A percentile compares a stretch with the other conserved stretches of the same genome.
These are phyloP conservation scores for Amitus sp. DNA, from an alignment of 2,888 invertebrate species.

Conservation along the genomic window DNA sequence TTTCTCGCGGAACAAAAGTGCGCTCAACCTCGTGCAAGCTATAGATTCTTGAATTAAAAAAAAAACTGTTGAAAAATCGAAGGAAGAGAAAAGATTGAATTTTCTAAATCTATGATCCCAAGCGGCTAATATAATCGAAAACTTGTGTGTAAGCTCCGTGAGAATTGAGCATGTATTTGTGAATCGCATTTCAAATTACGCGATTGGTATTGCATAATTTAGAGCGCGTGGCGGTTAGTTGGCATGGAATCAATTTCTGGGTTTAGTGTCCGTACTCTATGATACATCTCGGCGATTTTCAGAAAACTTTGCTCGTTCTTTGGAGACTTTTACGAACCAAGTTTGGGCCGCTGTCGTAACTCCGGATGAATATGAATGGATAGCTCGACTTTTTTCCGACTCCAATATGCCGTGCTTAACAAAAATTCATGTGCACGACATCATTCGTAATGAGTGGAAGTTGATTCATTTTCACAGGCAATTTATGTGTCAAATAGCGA, in stretches of 20 bases:
- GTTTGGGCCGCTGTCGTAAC: slow-evolving; percentile 22
- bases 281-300: slow-evolving; percentile 27
- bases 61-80: too few relatives aligned
- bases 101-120: not conserved
- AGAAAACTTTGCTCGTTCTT: slow-evolving; percentile 25
- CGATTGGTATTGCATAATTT: too few relatives aligned
- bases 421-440: slow-evolving; percentile 21
- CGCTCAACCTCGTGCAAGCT: too few relatives aligned
- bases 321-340: slow-evolving; percentile 27
- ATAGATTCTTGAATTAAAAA: too few relatives aligned
- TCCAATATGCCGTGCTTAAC: not conserved
- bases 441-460: slow-evolving; percentile 24
- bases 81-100: not conserved
- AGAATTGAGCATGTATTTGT: not conserved
- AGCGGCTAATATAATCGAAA: not conserved
- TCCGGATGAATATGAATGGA: slow-evolving; percentile 24
- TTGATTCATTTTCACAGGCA: slow-evolving; percentile 53
- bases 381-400: slow-evolving; percentile 20
- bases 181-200: not conserved
- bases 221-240: too few relatives aligned
- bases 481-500: slow-evolving; percentile 61
- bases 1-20: slow-evolving; percentile 25
- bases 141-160: not conserved
- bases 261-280: slow-evolving; percentile 11
- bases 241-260: slow-evolving; percentile 20